These are phyloP conservation scores for Troglohyphantes excavatus DNA, from an alignment of 2,888 invertebrate species.

Conservation along the genomic window DNA sequence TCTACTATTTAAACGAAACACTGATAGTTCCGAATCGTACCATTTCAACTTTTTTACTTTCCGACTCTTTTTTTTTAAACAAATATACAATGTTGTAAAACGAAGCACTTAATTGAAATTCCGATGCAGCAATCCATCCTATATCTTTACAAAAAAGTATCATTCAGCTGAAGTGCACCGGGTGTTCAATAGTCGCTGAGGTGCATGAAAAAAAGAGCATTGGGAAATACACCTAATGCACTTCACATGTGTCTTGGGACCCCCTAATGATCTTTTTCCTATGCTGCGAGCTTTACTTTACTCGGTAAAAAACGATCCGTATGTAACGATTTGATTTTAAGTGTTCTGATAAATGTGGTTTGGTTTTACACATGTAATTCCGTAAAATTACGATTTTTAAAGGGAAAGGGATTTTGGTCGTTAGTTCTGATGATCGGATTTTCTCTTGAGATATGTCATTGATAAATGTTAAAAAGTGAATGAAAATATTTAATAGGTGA, in stretches of 20 bases:
- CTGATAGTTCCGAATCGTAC: no score
- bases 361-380: neutral
- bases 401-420: neutral
- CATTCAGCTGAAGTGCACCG: neutral
- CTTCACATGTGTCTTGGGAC: neutral
- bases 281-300: neutral
- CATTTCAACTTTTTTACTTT: no score
- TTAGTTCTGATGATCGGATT: no score
- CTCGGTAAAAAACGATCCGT: neutral
- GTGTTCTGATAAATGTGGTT: neutral
- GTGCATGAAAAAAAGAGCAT: neutral
- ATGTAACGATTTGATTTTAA: neutral
- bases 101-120: neutral
- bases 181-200: neutral
- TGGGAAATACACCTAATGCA: constrained; percentile 35
- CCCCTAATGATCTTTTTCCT: constrained; percentile 16
- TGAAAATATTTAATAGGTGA: no score
- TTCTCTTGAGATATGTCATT: no score
- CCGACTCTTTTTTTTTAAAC: no score
- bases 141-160: neutral
- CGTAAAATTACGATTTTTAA: neutral
- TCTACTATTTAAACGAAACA: no score
- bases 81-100: neutral
- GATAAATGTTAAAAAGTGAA: no score
- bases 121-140: neutral